These are phyloP conservation scores for Acestrorhynchus altus DNA, from an alignment of 2,797 vertebrate species.

Conservation along the genomic window DNA sequence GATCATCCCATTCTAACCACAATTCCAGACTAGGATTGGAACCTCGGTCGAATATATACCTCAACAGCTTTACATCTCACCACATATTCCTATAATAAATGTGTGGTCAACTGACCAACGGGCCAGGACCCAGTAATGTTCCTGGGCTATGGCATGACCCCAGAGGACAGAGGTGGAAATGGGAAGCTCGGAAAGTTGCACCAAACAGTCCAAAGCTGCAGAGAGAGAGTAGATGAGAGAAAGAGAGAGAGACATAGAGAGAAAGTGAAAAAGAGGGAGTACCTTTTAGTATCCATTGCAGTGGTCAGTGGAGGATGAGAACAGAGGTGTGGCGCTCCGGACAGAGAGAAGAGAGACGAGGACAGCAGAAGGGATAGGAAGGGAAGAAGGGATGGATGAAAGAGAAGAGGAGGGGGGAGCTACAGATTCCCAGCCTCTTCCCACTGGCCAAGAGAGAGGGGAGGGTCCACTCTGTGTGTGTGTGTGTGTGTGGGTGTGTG, in stretches of 20 bases:
- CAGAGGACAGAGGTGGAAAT: neutral
- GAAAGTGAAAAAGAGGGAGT: slow-evolving; percentile 45
- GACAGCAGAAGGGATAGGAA: slow-evolving; percentile 45
- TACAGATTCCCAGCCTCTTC: slow-evolving; percentile 46
- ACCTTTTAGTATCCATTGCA: slow-evolving; percentile 56
- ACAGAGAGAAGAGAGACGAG: slow-evolving; percentile 54
- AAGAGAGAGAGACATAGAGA: slow-evolving; percentile 19
- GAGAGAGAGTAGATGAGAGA: slow-evolving; percentile 27
- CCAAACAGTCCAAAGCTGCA: slow-evolving; percentile 24
- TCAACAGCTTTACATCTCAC: neutral
- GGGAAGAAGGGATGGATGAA: slow-evolving; percentile 47
- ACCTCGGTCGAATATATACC: no score
- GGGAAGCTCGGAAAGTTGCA: slow-evolving; percentile 20
- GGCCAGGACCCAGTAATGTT: neutral
- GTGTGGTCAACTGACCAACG: neutral
- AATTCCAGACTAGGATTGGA: no score
- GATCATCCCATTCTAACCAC: neutral
- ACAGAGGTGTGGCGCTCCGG: slow-evolving; percentile 54
- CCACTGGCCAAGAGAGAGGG: slow-evolving; percentile 53
- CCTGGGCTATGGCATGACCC: neutral
- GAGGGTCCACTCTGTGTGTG: slow-evolving; percentile 48
- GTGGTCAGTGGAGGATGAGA: slow-evolving; percentile 52
- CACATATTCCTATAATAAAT: neutral
- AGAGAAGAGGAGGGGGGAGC: slow-evolving; percentile 51
- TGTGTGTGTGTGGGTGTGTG: slow-evolving; percentile 32